Evolutionary conservation across 2,113 vertebrate genomes (phyloP).

Genomic region (Varanus komodoensis): DNA sequence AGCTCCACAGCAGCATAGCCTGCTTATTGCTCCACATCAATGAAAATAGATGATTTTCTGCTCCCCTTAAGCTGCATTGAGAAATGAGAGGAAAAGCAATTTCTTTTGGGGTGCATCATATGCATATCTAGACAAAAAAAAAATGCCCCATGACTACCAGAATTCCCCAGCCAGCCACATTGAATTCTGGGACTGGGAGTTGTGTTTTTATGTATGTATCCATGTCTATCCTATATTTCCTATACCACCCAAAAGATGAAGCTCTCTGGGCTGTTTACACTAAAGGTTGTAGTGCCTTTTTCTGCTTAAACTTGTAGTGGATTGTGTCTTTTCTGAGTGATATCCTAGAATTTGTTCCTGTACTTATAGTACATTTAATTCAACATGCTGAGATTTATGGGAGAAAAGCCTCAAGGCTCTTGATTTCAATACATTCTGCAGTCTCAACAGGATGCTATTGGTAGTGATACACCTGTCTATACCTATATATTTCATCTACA

Average conservation of each 20-base stretch:
- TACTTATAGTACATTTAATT: neutral
- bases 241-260: too few species aligned
- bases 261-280: too few species aligned
- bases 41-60: neutral
- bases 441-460: neutral
- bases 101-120: too few species aligned
- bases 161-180: too few species aligned
- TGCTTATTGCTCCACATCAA: neutral
- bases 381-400: neutral
- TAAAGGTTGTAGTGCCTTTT: too few species aligned
- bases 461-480: neutral
- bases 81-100: neutral
- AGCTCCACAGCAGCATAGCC: neutral
- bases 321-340: too few species aligned
- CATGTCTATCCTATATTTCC: too few species aligned
- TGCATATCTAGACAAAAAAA: too few species aligned
- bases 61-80: neutral
- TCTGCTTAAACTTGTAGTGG: neutral
- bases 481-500: neutral
- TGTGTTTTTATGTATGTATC: too few species aligned
- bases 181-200: too few species aligned
- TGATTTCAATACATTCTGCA: neutral
- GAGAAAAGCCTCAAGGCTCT: neutral
- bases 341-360: neutral
- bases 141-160: too few species aligned